Evolutionary conservation across 92 coral and sea anemone species (phyloP), one percentile per base, ranked within the genome.

Genomic region (Palythoa grandiflora): DNA sequence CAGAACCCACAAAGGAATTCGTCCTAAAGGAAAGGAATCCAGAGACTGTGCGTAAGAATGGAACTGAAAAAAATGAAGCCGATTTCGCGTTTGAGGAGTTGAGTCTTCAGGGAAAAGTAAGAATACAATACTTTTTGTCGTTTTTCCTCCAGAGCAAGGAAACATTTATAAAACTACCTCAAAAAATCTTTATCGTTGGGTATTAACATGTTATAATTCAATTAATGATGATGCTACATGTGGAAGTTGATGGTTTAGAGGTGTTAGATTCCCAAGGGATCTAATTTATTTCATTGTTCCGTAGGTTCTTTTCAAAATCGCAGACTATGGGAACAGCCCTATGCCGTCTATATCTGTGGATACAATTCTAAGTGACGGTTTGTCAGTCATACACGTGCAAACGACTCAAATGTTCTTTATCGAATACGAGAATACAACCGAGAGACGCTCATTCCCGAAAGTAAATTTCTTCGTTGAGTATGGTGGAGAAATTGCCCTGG

Each of bases 61-160:
- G 88, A 19, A 80, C 83, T n/a, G 92, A 92, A 48, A 91, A 90
- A 72, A 86, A 89, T 68, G 54, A 35, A 6, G 89, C 94, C 6
- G 90, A 86, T 38, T 92, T 85, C 71, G 92, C 86, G 20, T 86
- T 92, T 75, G 94, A 92, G 61, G 94, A 92, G 61, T 68, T 92
- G 20, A 89, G 87, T 87, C 74, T 92, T 10, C 89, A 89, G 60
- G 91, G 91, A 19, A 74, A 89, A 86, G 94, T 92, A 80, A 14
- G 88, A 13, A 37, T 53, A 78, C 17, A 9, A 2, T 7, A 11
- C 12, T 15, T 55, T 11, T 20, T 71, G 48, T 73, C n/a, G 78
- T 39, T 9, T n/a, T 17, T 16, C 20, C 70, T 5, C 6, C 36
- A 44, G 28, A 17, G 16, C 20, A 63, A 8, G 9, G 70, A 63